Percentiles rank a stretch among this genome's conserved stretches.
phyloP scores from a whole-genome alignment of 2,888 invertebrate genomes.

The Drosophila cyrtoloma region DNA sequence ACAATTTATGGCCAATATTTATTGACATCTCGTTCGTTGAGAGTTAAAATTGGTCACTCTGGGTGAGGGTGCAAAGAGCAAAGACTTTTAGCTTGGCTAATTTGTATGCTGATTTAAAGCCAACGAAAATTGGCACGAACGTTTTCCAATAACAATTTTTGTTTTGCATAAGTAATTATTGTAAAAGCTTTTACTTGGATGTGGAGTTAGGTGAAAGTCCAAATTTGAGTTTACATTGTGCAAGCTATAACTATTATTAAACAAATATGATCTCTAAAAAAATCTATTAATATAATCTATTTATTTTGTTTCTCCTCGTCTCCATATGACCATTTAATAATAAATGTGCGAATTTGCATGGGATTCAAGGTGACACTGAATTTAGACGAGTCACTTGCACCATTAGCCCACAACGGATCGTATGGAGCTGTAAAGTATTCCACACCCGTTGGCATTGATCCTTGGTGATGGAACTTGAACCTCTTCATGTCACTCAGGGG shows the following conservation, averaged over 20 bases:
- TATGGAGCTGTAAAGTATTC: conserved; percentile 71
- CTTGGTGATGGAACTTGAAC: conserved; percentile 79
- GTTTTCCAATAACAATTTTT: conserved; percentile 1
- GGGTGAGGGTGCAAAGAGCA: background rate
- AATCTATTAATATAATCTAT: background rate
- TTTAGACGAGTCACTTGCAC: conserved; percentile 56
- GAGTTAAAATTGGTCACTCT: background rate
- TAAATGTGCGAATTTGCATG: conserved; percentile 84
- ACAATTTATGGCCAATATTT: conserved; percentile 6
- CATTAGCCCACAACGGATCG: conserved; percentile 60
- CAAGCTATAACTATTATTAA: background rate
- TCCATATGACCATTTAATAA: conserved; percentile 52
- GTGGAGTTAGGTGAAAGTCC: background rate
- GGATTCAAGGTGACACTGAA: conserved; percentile 80
- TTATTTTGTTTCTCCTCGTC: conserved; percentile 7
- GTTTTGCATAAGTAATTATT: background rate
- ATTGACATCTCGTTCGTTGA: conserved; percentile 1
- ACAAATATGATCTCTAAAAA: background rate
- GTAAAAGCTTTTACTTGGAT: background rate
- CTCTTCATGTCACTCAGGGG: conserved; percentile 86
- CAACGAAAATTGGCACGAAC: background rate
- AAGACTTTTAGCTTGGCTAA: conserved; percentile 3
- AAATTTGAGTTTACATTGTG: background rate
- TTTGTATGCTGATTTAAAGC: background rate
- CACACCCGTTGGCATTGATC: conserved; percentile 32